These are phyloP conservation scores for Julus scanicus DNA, from an alignment of 2,888 invertebrate genomes.

Conservation along the genomic window DNA sequence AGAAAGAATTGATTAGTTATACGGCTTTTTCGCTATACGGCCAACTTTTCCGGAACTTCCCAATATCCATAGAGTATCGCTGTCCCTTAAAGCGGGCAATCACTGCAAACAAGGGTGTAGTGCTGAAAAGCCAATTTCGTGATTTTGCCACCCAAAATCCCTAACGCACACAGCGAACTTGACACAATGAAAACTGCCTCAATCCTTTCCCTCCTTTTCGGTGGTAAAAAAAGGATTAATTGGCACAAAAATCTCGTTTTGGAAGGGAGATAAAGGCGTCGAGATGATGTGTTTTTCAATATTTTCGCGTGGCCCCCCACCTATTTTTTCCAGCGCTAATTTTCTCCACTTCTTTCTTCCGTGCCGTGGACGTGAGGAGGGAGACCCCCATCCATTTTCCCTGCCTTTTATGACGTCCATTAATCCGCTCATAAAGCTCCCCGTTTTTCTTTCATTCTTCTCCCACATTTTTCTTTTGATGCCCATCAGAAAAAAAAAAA, in stretches of 20 bases:
- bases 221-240: not conserved
- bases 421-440: slow-evolving; percentile 41
- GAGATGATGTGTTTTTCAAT: not conserved
- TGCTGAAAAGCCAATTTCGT: not conserved
- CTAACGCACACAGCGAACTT: not conserved
- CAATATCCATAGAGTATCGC: not conserved
- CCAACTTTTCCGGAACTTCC: no score
- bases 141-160: not conserved
- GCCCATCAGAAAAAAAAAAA: not conserved
- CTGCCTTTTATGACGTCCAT: slow-evolving; percentile 40
- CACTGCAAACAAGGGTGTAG: not conserved
- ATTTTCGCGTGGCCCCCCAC: not conserved
- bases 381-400: slow-evolving; percentile 28
- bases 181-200: not conserved
- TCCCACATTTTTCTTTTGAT: slow-evolving; percentile 36
- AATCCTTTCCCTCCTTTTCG: not conserved
- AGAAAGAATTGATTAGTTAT: no score
- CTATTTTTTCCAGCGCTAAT: not conserved
- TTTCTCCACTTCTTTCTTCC: not conserved
- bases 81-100: not conserved
- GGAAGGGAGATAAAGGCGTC: not conserved
- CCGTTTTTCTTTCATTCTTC: slow-evolving; percentile 45
- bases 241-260: not conserved
- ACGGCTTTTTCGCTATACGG: no score
- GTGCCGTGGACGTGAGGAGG: not conserved